Conservation (phyloP, 30 jellyfish, hydroid and myxozoan species). For the Phacellophora camtschatica region DNA sequence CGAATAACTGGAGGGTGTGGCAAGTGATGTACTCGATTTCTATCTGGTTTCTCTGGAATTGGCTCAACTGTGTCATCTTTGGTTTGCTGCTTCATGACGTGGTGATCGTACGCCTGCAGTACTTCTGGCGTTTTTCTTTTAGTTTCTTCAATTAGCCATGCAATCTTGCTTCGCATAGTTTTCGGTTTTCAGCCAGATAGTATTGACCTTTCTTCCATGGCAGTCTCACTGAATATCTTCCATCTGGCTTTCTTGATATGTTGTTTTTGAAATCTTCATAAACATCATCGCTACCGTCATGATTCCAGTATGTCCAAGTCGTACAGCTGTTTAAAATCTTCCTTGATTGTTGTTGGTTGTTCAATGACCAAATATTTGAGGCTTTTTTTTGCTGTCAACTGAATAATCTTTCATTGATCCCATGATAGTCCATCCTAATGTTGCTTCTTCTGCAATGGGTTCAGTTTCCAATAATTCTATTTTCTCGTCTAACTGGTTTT, state of each 20-base stretch:
- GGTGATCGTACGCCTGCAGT: background rate
- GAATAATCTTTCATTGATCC: background rate
- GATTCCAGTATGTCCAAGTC: background rate
- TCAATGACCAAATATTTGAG: background rate
- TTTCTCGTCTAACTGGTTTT: background rate
- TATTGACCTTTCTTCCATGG: background rate
- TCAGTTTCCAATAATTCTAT: background rate
- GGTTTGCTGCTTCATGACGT: background rate
- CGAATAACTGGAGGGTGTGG: conserved; percentile 53
- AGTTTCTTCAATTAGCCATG: background rate
- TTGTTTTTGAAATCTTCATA: background rate
- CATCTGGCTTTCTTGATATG: background rate
- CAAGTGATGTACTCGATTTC: background rate
- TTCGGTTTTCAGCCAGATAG: background rate
- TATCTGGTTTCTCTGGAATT: background rate
- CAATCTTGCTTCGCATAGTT: background rate
- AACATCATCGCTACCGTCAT: background rate
- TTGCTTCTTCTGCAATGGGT: background rate
- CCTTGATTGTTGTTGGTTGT: background rate
- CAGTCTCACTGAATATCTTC: background rate
- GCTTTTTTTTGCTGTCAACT: background rate
- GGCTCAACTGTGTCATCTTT: background rate
- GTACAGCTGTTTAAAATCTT: background rate
- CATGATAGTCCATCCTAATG: background rate
- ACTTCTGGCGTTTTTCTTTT: background rate